A percentile compares a stretch with the other conserved stretches of the same genome.
phyloP scores from a whole-genome alignment of 2,888 invertebrate species.

The Coremacera marginata region DNA sequence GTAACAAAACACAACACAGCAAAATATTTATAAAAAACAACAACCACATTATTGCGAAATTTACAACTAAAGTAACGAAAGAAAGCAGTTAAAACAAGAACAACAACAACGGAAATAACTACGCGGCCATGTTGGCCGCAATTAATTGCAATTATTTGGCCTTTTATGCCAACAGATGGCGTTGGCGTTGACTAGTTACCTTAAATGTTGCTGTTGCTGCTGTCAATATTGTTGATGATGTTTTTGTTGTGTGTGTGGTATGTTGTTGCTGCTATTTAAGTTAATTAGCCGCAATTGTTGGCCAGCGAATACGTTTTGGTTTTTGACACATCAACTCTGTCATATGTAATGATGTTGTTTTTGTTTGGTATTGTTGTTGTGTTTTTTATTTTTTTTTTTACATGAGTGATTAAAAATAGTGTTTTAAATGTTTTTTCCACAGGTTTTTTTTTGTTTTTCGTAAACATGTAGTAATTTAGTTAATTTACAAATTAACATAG shows the following conservation, averaged over 20 bases:
- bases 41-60: not conserved
- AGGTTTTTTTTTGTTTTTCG: not conserved
- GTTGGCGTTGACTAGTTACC: not conserved
- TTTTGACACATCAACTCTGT: not conserved
- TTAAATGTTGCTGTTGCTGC: slow-evolving; percentile 6
- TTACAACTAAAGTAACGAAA: not conserved
- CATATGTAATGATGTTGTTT: not conserved
- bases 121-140: not conserved
- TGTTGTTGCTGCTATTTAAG: slow-evolving; percentile 8
- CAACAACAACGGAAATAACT: not conserved
- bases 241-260: not conserved
- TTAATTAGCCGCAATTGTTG: slow-evolving; percentile 14
- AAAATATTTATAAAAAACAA: not conserved
- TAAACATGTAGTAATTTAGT: not conserved
- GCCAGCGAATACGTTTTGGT: slow-evolving; percentile 5
- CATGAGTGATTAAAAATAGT: not conserved
- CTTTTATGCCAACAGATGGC: slow-evolving; percentile 8
- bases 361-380: not conserved
- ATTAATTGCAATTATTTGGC: slow-evolving; percentile 11
- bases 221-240: not conserved
- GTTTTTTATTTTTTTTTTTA: not conserved
- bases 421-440: too few species aligned
- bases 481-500: too few species aligned
- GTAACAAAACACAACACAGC: not conserved
- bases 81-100: not conserved